phyloP scores from a whole-genome alignment of 2,797 vertebrate species.

The Sebastes melanostomus region DNA sequence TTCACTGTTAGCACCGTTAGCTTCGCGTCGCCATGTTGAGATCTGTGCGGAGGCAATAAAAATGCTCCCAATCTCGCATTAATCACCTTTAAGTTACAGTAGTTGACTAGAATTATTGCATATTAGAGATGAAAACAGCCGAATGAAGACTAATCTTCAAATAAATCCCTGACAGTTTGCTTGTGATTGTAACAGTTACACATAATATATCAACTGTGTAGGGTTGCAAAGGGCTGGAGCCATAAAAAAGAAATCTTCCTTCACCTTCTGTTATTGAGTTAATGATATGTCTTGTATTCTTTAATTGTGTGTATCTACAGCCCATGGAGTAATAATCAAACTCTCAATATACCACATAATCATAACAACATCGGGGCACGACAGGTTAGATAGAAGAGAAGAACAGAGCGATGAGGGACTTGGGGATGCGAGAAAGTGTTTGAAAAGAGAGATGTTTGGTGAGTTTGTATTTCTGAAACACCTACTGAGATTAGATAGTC shows the following conservation, averaged over 20 bases:
- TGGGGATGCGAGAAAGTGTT: not conserved
- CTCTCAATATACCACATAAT: not conserved
- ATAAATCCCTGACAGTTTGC: not conserved
- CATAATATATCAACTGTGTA: not conserved
- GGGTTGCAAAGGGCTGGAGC: no score
- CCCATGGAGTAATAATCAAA: not conserved
- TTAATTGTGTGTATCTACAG: not conserved
- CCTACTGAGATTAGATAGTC: constrained; percentile 21
- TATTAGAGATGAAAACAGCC: not conserved
- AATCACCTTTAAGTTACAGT: not conserved
- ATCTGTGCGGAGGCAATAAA: no score
- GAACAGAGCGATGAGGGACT: not conserved
- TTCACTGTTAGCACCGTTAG: no score
- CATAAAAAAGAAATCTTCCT: not conserved
- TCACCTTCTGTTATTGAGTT: not conserved
- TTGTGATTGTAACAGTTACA: not conserved
- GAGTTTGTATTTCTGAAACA: constrained; percentile 20
- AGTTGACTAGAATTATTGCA: not conserved
- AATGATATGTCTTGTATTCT: not conserved
- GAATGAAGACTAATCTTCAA: not conserved
- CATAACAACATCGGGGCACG: not conserved
- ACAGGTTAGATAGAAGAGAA: not conserved
- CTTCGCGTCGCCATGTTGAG: no score
- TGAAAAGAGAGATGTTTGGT: not conserved
- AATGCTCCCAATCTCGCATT: no score